A percentile compares a stretch with the other conserved stretches of the same genome.
phyloP scores from a whole-genome alignment of 2,113 vertebrate species.

The Motacilla alba region DNA sequence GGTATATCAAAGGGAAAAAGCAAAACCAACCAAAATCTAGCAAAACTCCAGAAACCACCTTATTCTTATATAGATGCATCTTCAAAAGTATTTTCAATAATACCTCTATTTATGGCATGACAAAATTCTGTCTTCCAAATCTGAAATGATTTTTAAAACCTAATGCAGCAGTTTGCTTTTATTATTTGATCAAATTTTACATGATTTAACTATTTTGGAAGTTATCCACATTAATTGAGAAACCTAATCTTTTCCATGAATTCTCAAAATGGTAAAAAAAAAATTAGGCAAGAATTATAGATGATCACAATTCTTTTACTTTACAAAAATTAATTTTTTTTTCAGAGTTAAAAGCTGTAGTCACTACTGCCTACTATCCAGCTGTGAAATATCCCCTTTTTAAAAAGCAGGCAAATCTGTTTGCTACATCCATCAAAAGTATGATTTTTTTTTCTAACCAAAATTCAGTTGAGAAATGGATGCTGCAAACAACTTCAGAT shows the following conservation, averaged over 20 bases:
- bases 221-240: not conserved
- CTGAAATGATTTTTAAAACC: not conserved
- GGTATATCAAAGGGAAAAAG: not conserved
- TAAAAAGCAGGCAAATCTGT: not conserved
- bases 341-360: not conserved
- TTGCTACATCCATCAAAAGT: not conserved
- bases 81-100: not conserved
- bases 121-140: not conserved
- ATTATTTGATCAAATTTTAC: not conserved
- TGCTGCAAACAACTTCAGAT: not conserved
- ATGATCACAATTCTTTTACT: not conserved
- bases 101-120: not conserved
- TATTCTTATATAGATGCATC: not conserved
- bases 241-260: not conserved
- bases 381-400: not conserved
- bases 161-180: not conserved
- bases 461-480: not conserved
- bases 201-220: not conserved
- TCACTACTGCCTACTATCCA: not conserved
- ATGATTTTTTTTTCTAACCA: not conserved
- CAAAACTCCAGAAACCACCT: not conserved
- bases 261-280: not conserved
- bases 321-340: not conserved
- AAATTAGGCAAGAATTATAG: not conserved
- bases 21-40: not conserved